Evolutionary conservation across 2,113 vertebrate species (phyloP).

Genomic region (Thinocorus orbignyianus): DNA sequence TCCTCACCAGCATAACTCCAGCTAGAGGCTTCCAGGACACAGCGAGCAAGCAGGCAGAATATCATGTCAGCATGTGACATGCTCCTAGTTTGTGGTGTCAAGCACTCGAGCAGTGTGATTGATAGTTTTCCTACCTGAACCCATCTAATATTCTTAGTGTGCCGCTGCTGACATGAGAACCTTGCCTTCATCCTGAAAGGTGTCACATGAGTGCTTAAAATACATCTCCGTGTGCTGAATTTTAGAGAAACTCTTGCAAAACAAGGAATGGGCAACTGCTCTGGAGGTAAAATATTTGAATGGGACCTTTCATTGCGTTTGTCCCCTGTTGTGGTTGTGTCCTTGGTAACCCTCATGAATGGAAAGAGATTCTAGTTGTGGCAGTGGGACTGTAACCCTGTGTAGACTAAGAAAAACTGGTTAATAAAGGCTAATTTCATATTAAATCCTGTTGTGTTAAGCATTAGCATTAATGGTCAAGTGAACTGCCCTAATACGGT

Average conservation of each 20-base stretch:
- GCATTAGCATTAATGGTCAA: not conserved
- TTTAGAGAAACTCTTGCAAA: not conserved
- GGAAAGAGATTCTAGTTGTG: not conserved
- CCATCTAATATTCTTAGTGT: not conserved
- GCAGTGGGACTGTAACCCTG: not conserved
- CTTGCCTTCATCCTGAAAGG: not conserved
- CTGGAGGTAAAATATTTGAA: not conserved
- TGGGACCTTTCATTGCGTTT: not conserved
- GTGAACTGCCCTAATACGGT: not conserved
- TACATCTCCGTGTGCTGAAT: not conserved
- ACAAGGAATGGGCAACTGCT: not conserved
- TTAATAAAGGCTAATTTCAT: not conserved
- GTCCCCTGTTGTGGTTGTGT: not conserved
- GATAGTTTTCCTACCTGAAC: not conserved
- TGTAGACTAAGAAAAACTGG: not conserved
- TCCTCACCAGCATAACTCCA: not conserved
- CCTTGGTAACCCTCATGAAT: not conserved
- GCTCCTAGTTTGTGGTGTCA: not conserved
- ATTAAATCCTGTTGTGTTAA: not conserved
- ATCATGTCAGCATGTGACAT: rapidly evolving
- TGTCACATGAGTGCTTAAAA: not conserved
- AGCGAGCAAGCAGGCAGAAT: not conserved
- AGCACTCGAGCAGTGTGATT: not conserved
- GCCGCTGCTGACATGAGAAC: not conserved
- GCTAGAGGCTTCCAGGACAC: not conserved